Conservation (phyloP, 2,797 vertebrate genomes). For the Sciaenops ocellatus region DNA sequence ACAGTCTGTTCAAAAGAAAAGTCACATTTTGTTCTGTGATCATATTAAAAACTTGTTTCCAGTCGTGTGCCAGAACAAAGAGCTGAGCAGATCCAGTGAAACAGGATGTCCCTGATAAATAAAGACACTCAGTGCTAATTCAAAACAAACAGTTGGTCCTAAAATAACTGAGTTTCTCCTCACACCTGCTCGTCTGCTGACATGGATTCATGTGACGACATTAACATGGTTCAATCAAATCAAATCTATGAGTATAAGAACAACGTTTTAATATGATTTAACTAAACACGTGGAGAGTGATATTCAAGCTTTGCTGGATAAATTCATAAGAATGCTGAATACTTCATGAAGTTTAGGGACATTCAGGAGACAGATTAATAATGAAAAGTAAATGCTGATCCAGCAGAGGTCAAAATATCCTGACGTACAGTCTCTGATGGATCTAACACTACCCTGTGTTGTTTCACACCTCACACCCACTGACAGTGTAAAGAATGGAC, state of each 20-base stretch:
- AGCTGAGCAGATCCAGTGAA: neutral
- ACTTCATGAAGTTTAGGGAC: no score
- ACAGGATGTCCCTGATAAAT: neutral
- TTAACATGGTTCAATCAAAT: conserved; percentile 5
- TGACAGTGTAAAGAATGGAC: no score
- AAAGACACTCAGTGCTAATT: neutral
- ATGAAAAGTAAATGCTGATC: no score
- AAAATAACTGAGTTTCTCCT: neutral
- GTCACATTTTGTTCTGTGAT: conserved; percentile 10
- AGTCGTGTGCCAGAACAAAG: neutral
- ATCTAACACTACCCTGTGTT: no score
- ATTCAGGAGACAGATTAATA: no score
- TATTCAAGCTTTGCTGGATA: no score
- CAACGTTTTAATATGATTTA: neutral
- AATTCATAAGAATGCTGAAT: no score
- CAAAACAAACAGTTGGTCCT: no score
- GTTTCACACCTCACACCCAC: no score
- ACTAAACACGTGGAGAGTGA: no score
- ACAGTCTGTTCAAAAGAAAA: neutral
- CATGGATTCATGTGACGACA: neutral
- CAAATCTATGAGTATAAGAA: conserved; percentile 11
- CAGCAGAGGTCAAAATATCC: no score
- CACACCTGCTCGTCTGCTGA: neutral
- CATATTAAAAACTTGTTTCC: neutral
- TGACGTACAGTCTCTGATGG: no score